phyloP scores from a whole-genome alignment of 1,140 invertebrate species.

The Drosophila carrolli region DNA sequence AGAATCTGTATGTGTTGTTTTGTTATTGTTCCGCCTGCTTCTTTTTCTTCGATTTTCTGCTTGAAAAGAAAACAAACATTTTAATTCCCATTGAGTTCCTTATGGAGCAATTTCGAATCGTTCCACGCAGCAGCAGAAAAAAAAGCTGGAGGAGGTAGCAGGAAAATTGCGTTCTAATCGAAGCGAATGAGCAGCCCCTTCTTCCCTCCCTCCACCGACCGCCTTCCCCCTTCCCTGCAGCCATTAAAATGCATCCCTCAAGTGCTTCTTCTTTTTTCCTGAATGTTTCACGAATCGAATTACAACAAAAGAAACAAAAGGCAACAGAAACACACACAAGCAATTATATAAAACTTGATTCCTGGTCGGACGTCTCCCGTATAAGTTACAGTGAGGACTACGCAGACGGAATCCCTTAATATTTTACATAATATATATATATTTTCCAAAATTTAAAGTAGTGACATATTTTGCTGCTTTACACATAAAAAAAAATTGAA shows the following conservation, averaged over 20 bases:
- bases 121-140: conserved; percentile 1
- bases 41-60: conserved; percentile 8
- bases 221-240: neutral
- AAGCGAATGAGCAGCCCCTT: conserved; percentile 55
- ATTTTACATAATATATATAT: too few relatives aligned
- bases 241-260: conserved; percentile 66
- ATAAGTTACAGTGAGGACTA: conserved; percentile 5
- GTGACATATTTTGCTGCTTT: too few relatives aligned
- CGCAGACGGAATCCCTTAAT: too few relatives aligned
- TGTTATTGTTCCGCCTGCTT: conserved; percentile 40
- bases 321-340: conserved; percentile 27
- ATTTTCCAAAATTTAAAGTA: too few relatives aligned
- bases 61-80: conserved; percentile 67
- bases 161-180: conserved; percentile 79
- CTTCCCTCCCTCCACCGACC: neutral
- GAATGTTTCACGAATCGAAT: conserved; percentile 53
- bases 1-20: conserved; percentile 25
- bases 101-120: conserved; percentile 52
- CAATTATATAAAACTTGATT: conserved; percentile 45
- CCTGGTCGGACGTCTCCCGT: conserved; percentile 4
- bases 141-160: conserved; percentile 4
- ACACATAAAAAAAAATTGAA: too few relatives aligned
- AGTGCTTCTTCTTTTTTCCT: conserved; percentile 44
- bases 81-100: conserved; percentile 78
- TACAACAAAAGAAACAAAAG: conserved; percentile 45